phyloP scores from a whole-genome alignment of 2,113 vertebrate species.

The Hyaena hyaena region DNA sequence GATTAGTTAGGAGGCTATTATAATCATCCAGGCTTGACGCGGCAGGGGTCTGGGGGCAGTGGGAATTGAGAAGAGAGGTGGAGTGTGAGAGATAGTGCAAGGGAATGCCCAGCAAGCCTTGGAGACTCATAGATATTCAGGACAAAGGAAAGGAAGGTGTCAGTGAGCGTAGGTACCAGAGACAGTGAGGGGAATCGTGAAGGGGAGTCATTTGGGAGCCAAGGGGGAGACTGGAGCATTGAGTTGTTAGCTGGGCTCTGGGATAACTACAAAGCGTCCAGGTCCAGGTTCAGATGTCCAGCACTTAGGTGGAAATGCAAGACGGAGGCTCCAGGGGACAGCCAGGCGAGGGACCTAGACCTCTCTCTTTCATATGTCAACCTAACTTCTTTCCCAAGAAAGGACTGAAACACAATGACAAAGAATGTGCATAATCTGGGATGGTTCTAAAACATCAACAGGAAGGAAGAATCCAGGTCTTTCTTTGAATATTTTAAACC shows the following conservation, averaged over 20 bases:
- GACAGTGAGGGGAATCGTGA: not conserved
- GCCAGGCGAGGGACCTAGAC: not conserved
- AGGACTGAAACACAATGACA: constrained; percentile 25
- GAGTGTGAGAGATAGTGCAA: constrained; percentile 44
- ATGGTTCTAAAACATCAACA: not conserved
- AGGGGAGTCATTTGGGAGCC: rapidly evolving
- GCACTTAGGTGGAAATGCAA: not conserved
- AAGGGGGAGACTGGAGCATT: not conserved
- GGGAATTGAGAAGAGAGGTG: constrained; percentile 65
- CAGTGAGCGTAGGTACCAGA: not conserved
- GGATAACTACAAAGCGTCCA: too few species aligned
- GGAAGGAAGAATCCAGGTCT: constrained; percentile 64
- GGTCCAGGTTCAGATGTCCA: not conserved
- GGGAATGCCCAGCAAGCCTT: not conserved
- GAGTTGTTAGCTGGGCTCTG: not conserved
- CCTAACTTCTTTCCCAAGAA: not conserved
- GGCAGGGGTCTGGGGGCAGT: constrained; percentile 35
- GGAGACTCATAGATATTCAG: not conserved
- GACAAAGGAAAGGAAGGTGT: not conserved
- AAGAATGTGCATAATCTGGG: not conserved
- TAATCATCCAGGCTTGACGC: constrained; percentile 67
- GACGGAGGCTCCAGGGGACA: not conserved
- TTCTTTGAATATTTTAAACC: constrained; percentile 71
- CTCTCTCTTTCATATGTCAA: not conserved
- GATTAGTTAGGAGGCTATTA: constrained; percentile 76